A percentile compares a stretch with the other conserved stretches of the same genome.
Evolutionary conservation across 2,113 vertebrate species (phyloP).

Genomic region (Xiphorhynchus elegans): DNA sequence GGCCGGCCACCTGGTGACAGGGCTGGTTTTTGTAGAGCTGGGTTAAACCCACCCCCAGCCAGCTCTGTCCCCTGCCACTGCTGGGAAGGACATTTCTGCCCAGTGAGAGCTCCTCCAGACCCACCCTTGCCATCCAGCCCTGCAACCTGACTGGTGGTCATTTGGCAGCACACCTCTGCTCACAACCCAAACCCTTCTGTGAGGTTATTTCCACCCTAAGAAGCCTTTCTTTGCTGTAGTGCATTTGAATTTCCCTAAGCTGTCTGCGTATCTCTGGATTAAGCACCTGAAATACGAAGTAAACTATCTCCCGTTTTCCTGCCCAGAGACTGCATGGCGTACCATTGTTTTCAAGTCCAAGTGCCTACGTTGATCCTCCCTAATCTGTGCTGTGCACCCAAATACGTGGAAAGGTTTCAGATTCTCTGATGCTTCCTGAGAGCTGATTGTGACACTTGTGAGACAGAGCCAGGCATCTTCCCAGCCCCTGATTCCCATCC

Average conservation of each 20-base stretch:
- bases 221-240: not conserved
- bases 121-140: accelerated
- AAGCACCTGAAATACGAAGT: not conserved
- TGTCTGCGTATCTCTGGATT: not conserved
- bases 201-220: not conserved
- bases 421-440: not conserved
- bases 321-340: not conserved
- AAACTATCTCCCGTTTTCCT: not conserved
- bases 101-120: not conserved
- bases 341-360: not conserved
- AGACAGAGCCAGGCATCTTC: not conserved
- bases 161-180: not conserved
- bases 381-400: not conserved
- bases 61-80: not conserved
- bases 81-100: not conserved
- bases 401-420: not conserved
- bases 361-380: accelerated
- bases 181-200: not conserved
- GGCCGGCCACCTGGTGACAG: not conserved
- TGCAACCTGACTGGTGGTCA: accelerated
- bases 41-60: too few species aligned
- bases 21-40: not conserved
- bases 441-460: not conserved
- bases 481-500: not conserved
- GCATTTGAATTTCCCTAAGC: not conserved